Percentiles rank a stretch among this genome's conserved stretches.
Evolutionary conservation across 2,113 vertebrate genomes (phyloP).

Genomic region (Alaudala cheleensis): DNA sequence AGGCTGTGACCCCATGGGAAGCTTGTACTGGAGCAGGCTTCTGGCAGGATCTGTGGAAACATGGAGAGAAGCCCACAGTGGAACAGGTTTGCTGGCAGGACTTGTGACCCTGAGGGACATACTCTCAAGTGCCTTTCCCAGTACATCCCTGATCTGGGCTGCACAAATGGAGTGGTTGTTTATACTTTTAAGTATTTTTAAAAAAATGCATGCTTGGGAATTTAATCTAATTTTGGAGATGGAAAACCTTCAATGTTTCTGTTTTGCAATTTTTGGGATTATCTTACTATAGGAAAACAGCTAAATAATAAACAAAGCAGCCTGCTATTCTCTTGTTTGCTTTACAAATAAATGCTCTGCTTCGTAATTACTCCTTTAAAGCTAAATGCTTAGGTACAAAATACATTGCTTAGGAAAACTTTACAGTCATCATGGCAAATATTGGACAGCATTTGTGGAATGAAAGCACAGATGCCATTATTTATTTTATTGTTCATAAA

Average conservation of each 20-base stretch:
- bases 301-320: constrained; percentile 1
- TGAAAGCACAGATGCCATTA: neutral
- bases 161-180: neutral
- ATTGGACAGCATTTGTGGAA: neutral
- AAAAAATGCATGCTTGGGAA: neutral
- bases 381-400: neutral
- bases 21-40: neutral
- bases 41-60: neutral
- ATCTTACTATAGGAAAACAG: neutral
- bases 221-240: neutral
- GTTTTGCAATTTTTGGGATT: constrained; percentile 14
- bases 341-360: neutral
- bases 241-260: neutral
- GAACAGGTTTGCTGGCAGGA: neutral
- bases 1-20: neutral
- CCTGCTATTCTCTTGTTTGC: neutral
- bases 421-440: neutral
- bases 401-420: neutral
- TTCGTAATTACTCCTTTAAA: neutral
- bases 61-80: neutral
- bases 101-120: neutral
- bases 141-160: neutral
- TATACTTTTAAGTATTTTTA: neutral
- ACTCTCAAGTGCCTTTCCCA: neutral
- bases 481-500: neutral